Conservation (phyloP, 2,888 invertebrate species). For the Dryocosmus kuriphilus region DNA sequence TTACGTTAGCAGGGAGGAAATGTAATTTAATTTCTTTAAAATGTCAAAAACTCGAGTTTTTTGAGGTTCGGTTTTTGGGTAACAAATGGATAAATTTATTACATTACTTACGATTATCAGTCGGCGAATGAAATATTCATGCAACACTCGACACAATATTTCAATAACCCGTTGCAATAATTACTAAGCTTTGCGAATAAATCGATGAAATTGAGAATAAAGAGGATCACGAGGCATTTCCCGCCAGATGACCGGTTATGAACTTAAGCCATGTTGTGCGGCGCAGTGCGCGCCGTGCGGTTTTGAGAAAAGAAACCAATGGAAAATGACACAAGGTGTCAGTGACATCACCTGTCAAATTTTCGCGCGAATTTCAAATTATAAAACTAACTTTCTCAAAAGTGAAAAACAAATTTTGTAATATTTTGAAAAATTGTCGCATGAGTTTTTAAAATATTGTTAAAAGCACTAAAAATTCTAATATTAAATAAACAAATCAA, state of each 20-base stretch:
- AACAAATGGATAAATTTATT: background rate
- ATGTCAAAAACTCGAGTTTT: background rate
- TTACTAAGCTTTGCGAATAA: background rate
- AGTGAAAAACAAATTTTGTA: background rate
- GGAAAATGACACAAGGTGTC: background rate
- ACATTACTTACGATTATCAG: background rate
- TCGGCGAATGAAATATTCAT: background rate
- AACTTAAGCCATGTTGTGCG: no score
- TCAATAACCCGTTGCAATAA: background rate
- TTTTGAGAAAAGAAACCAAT: background rate
- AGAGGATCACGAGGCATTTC: conserved; percentile 2
- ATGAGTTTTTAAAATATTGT: background rate
- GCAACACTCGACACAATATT: background rate
- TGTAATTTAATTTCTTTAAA: background rate
- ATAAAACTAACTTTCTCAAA: background rate
- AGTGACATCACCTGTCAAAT: conserved; percentile 3
- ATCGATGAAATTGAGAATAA: background rate
- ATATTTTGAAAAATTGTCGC: background rate
- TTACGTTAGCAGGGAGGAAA: background rate
- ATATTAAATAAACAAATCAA: background rate
- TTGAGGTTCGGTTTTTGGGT: conserved; percentile 20
- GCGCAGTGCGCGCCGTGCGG: no score
- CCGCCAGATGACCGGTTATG: background rate
- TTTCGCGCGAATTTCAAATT: background rate
- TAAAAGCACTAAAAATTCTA: background rate